Evolutionary conservation across 2,888 invertebrate species (phyloP).

Genomic region (Drosophila robusta): DNA sequence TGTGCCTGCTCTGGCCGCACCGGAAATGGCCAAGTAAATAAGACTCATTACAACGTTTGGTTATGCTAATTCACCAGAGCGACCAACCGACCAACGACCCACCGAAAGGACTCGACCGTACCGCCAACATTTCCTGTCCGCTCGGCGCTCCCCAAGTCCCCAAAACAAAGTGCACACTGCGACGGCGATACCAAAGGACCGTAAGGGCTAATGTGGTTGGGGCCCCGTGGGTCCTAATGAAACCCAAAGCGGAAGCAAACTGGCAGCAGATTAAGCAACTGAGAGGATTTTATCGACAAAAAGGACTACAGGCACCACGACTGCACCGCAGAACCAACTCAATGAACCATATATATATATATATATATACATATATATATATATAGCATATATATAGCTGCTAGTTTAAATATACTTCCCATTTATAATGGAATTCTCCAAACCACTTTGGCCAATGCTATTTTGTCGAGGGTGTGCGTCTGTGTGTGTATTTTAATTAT

Average conservation of each 20-base stretch:
- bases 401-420: conserved; percentile 9
- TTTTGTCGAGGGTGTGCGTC: conserved; percentile 11
- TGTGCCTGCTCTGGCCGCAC: conserved; percentile 41
- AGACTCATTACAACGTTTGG: conserved; percentile 77
- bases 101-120: conserved; percentile 29
- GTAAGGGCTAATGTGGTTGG: conserved; percentile 59
- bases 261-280: conserved; percentile 76
- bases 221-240: conserved; percentile 62
- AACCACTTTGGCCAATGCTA: conserved; percentile 12
- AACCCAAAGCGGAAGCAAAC: conserved; percentile 77
- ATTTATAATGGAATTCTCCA: conserved; percentile 10
- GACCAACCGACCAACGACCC: conserved; percentile 12
- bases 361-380: not conserved
- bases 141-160: conserved; percentile 50
- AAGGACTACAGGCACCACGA: conserved; percentile 42
- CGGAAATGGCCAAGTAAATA: conserved; percentile 80
- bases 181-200: conserved; percentile 20
- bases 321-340: conserved; percentile 15
- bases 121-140: conserved; percentile 57
- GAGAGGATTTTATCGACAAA: conserved; percentile 74
- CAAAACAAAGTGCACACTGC: conserved; percentile 38
- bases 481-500: conserved; percentile 66
- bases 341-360: conserved; percentile 4
- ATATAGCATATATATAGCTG: not conserved
- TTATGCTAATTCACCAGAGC: conserved; percentile 70